Base-by-base conservation (phyloP, 2,113 vertebrate species). In the Microtus pennsylvanicus region DNA sequence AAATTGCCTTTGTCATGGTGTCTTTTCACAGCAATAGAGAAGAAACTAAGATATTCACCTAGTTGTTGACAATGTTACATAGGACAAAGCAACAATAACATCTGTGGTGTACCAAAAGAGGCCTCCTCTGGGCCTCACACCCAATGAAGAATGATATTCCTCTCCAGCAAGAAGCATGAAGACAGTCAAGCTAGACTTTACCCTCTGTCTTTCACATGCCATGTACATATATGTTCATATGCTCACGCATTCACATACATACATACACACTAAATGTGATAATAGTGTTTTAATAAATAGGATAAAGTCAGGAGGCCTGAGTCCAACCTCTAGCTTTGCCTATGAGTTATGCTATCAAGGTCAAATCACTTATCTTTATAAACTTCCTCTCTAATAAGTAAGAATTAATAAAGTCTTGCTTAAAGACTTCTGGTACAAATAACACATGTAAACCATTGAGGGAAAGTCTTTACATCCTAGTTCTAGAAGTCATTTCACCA, bases 331-430 rank as follows among this genome's bases (percentile, higher is more conserved):
- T 4, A 7, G 47, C 19, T 69, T 3, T 76, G 72, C 61, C 75
- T 42, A 67, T 30, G 16, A 61, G 22, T 70, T 87, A 13, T 47
- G n/a, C 72, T 63, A 72, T 33, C 10, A 2, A 35, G 33, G 45
- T 33, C 30, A 85, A 78, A 89, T 58, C 52, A 88, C 50, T 74
- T 35, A 42, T 52, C 88, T 75, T 67, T 70, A 63, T 50, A 89
- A 87, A 65, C 69, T 85, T 94, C 91, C 76, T 95, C 69, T 93
- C 50, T 70, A 69, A 35, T 22, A 61, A 72, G 77, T 28, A 76
- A n/a, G 50, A 82, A 87, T 1, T n/a, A 63, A 72, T 74, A 61
- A 89, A 92, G 69, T 35, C 61, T 65, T 75, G 33, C 12, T 75
- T 75, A 90, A 3, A 69, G 42, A 78, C n/a, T 45, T 76, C 42